Evolutionary conservation across 2,888 invertebrate species (phyloP).

Genomic region (Heliconius aoede): DNA sequence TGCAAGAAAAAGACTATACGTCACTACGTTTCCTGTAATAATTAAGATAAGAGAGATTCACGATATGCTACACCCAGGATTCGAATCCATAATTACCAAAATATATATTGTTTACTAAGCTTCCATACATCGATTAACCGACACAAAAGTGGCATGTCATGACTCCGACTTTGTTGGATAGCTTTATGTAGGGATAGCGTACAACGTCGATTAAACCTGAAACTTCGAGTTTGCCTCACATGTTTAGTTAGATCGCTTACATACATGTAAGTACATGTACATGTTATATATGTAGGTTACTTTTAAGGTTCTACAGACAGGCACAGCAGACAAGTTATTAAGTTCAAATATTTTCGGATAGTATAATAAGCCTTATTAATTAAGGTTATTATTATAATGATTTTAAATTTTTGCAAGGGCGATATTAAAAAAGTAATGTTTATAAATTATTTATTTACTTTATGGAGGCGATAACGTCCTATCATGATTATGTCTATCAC

Average conservation of each 20-base stretch:
- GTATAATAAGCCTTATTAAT: too few relatives aligned
- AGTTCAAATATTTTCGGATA: background rate
- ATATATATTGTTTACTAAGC: background rate
- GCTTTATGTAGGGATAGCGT: constrained; percentile 13
- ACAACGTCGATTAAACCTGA: constrained; percentile 12
- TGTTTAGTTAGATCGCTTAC: constrained; percentile 15
- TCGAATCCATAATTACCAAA: background rate
- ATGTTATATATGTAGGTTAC: background rate
- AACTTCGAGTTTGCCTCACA: constrained; percentile 7
- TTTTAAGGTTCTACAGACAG: background rate
- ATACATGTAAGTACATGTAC: too few relatives aligned
- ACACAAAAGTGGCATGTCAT: constrained; percentile 27
- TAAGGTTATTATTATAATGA: too few relatives aligned
- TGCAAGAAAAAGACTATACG: background rate
- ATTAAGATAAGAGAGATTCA: too few relatives aligned
- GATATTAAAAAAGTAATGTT: too few relatives aligned
- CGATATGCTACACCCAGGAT: background rate
- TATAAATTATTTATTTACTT: too few relatives aligned
- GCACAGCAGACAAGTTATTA: too few relatives aligned
- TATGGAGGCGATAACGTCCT: too few relatives aligned
- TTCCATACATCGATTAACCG: background rate
- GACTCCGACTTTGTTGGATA: background rate
- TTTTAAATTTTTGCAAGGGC: too few relatives aligned
- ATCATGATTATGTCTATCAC: too few relatives aligned
- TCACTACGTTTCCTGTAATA: background rate